A percentile compares a stretch with the other conserved stretches of the same genome.
phyloP scores from a whole-genome alignment of 2,113 vertebrate genomes.

The Jacana jacana region DNA sequence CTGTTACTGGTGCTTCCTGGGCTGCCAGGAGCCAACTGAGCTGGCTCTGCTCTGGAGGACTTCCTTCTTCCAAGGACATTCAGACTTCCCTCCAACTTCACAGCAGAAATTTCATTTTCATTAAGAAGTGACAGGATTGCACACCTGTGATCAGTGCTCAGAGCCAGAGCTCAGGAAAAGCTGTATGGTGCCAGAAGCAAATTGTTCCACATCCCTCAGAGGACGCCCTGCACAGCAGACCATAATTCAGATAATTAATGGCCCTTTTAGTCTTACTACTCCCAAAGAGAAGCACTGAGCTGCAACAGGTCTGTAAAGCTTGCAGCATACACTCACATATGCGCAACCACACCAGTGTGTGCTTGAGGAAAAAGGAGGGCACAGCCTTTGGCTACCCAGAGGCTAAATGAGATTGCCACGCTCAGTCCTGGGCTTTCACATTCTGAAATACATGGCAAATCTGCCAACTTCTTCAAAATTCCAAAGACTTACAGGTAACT shows the following conservation, averaged over 20 bases:
- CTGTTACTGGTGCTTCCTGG: background rate
- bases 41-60: background rate
- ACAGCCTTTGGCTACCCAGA: background rate
- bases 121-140: background rate
- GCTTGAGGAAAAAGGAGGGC: background rate
- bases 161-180: background rate
- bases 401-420: rapidly evolving
- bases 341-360: background rate
- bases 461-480: background rate
- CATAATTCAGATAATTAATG: background rate
- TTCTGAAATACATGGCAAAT: background rate
- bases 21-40: background rate
- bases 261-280: background rate
- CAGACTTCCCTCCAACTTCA: background rate
- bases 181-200: background rate
- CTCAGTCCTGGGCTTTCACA: background rate
- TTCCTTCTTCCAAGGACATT: background rate
- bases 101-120: background rate
- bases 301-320: background rate
- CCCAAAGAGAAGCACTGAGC: background rate
- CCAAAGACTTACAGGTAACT: background rate
- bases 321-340: background rate
- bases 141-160: background rate
- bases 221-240: background rate
- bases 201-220: background rate